Conservation (phyloP, 2,888 invertebrate genomes). For the Synanthedon formicaeformis region DNA sequence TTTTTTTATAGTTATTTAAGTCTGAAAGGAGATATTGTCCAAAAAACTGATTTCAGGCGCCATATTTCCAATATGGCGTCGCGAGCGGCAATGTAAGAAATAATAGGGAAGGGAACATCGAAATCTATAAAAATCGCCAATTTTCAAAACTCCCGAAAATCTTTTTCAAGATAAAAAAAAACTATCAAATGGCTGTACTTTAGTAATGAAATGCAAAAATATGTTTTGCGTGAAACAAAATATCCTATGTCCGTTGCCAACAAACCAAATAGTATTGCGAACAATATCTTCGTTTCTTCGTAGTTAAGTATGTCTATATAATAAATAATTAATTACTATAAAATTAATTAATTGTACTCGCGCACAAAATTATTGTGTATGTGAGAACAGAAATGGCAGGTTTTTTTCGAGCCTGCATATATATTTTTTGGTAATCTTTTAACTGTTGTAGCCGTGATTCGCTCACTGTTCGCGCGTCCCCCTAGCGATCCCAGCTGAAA, state of each 20-base stretch:
- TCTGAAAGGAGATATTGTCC: too few relatives aligned
- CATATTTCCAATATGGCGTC: too few relatives aligned
- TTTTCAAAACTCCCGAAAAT: too few relatives aligned
- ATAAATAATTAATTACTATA: too few relatives aligned
- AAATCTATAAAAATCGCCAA: too few relatives aligned
- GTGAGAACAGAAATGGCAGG: constrained; percentile 39
- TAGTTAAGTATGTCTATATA: constrained; percentile 33
- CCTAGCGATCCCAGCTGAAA: constrained; percentile 30
- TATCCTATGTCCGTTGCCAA: constrained; percentile 53
- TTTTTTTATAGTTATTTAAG: too few relatives aligned
- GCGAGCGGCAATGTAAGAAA: too few relatives aligned
- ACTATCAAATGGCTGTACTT: too few relatives aligned
- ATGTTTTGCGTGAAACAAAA: constrained; percentile 25
- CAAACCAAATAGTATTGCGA: constrained; percentile 56
- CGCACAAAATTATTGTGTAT: constrained; percentile 40
- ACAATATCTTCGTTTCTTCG: constrained; percentile 50
- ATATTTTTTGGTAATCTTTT: constrained; percentile 59
- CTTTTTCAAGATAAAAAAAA: too few relatives aligned
- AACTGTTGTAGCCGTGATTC: constrained; percentile 21
- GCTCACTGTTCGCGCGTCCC: constrained; percentile 16
- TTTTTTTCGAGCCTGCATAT: constrained; percentile 31
- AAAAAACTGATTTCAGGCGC: too few relatives aligned
- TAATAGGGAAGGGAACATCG: too few relatives aligned
- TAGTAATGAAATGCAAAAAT: too few relatives aligned
- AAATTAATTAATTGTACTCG: constrained; percentile 29